A percentile compares a stretch with the other conserved stretches of the same genome.
These are phyloP conservation scores for Pogonus chalceus DNA, from an alignment of 1,140 invertebrate species.

Conservation along the genomic window DNA sequence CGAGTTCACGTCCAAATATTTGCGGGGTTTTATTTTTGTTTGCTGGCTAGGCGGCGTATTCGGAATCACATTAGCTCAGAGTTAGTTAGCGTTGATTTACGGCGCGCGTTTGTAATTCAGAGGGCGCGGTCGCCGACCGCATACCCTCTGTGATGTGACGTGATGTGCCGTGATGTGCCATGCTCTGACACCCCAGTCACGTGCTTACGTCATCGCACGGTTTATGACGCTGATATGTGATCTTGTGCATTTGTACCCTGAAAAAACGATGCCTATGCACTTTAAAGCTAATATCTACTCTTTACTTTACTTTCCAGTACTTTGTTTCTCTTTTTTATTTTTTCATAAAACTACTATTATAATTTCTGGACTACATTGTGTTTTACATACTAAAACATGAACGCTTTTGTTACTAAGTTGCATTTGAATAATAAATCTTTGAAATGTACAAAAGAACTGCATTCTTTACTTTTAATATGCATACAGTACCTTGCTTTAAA, in stretches of 20 bases:
- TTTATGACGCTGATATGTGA: conserved; percentile 5
- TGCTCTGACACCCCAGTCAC: not conserved
- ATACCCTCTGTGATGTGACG: not conserved
- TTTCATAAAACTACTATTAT: too few relatives aligned
- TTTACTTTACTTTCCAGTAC: too few relatives aligned
- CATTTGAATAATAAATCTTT: too few relatives aligned
- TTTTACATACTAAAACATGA: too few relatives aligned
- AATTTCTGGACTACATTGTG: too few relatives aligned
- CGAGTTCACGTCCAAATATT: not conserved
- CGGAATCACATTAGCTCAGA: not conserved
- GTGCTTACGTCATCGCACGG: conserved; percentile 1
- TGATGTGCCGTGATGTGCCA: not conserved
- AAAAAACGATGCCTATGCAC: too few relatives aligned
- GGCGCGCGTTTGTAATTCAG: not conserved
- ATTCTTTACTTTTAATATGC: too few relatives aligned
- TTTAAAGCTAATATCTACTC: too few relatives aligned
- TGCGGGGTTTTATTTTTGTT: conserved; percentile 6
- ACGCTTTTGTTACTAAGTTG: too few relatives aligned
- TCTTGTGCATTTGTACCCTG: not conserved
- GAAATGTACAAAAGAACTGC: too few relatives aligned
- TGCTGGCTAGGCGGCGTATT: not conserved
- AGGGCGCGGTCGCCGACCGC: not conserved
- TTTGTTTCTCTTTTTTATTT: too few relatives aligned
- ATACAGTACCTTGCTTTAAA: too few relatives aligned
- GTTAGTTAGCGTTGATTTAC: conserved; percentile 7